phyloP scores from a whole-genome alignment of 2,797 vertebrate genomes.

The Pygocentrus nattereri region DNA sequence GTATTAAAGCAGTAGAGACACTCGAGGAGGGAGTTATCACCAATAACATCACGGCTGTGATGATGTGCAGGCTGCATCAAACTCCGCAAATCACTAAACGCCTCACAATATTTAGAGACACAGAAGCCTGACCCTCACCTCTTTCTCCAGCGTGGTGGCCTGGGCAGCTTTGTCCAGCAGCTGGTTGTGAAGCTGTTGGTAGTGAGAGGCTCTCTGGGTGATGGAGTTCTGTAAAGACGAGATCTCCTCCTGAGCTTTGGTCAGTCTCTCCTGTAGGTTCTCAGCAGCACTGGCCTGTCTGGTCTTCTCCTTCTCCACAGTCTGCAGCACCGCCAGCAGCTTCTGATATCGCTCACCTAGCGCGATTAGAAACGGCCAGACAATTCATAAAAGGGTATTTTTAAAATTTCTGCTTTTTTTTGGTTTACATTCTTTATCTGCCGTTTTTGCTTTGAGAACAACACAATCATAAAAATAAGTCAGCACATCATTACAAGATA shows the following conservation, averaged over 20 bases:
- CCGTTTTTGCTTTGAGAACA: too few species aligned
- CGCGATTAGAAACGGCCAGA: neutral
- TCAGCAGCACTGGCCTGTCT: conserved; percentile 73
- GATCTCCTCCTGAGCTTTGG: conserved; percentile 77
- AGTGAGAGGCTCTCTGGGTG: conserved; percentile 82
- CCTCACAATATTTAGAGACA: too few species aligned
- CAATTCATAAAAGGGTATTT: too few species aligned
- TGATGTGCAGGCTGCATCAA: too few species aligned
- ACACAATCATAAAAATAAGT: too few species aligned
- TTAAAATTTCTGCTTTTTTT: too few species aligned
- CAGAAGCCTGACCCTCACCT: conserved; percentile 25
- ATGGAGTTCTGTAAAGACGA: conserved; percentile 79
- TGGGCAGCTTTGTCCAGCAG: conserved; percentile 73
- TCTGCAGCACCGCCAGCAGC: conserved; percentile 72
- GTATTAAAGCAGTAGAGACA: too few species aligned
- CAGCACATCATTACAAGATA: too few species aligned
- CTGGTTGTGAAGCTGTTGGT: conserved; percentile 84
- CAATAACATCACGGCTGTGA: too few species aligned
- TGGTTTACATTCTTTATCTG: too few species aligned
- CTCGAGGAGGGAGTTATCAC: too few species aligned
- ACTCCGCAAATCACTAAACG: too few species aligned
- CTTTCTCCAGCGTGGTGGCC: conserved; percentile 56
- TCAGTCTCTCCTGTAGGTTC: conserved; percentile 74
- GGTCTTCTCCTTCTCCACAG: conserved; percentile 78
- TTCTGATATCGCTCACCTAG: conserved; percentile 67